phyloP scores from a whole-genome alignment of 2,113 vertebrate species.

The Mustela nigripes region DNA sequence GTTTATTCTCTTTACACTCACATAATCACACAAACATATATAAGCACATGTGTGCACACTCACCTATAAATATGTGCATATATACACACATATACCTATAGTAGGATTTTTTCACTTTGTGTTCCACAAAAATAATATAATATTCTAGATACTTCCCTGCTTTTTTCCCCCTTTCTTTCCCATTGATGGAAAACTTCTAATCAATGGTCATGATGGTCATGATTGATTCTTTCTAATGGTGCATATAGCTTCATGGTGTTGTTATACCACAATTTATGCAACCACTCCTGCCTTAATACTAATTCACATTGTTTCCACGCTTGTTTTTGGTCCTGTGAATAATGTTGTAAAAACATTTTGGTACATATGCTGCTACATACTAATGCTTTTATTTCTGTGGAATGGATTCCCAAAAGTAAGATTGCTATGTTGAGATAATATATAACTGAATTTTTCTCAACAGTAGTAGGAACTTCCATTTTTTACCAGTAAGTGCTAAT shows the following conservation, averaged over 20 bases:
- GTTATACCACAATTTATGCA: background rate
- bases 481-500: background rate
- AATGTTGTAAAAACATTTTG: slow-evolving; percentile 3
- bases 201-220: background rate
- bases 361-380: background rate
- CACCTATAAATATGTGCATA: background rate
- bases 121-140: background rate
- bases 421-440: background rate
- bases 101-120: background rate
- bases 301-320: background rate
- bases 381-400: background rate
- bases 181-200: background rate
- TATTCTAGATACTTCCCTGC: background rate
- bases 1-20: background rate
- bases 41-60: background rate
- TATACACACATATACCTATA: background rate
- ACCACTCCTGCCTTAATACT: background rate
- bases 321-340: background rate
- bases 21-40: background rate
- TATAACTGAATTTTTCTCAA: background rate
- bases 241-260: background rate
- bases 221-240: background rate
- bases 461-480: background rate
- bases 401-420: background rate
- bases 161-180: background rate